Conservation (phyloP, 2,888 invertebrate species). For the Notocelia uddmanniana region DNA sequence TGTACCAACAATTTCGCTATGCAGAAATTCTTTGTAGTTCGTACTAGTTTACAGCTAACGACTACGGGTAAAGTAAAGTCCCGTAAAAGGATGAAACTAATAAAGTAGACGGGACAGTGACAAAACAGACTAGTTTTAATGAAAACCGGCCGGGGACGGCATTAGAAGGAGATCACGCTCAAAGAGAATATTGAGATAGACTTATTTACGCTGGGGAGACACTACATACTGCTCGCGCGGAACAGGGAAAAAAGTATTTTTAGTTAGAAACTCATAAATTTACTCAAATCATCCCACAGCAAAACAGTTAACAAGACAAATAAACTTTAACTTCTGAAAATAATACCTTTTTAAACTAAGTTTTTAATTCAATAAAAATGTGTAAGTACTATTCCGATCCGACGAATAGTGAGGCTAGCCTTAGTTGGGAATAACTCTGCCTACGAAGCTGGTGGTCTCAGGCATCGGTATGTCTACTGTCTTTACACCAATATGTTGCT, state of each 20-base stretch:
- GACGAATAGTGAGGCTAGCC: no score
- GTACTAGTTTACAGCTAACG: background rate
- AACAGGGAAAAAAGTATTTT: background rate
- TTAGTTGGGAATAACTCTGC: no score
- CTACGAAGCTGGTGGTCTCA: no score
- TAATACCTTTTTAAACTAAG: no score
- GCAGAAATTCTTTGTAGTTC: background rate
- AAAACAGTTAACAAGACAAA: background rate
- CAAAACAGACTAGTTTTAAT: constrained; percentile 44
- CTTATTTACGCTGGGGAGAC: constrained; percentile 45
- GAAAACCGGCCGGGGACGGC: constrained; percentile 41
- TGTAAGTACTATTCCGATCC: no score
- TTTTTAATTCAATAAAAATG: no score
- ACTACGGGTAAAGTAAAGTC: background rate
- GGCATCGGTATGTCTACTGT: no score
- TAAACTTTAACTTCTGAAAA: background rate
- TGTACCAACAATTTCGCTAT: background rate
- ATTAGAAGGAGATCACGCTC: constrained; percentile 48
- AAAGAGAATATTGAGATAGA: constrained; percentile 50
- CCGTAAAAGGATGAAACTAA: constrained; percentile 12
- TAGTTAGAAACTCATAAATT: no score
- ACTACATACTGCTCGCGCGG: constrained; percentile 24
- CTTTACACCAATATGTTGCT: no score
- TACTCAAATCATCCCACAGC: background rate
- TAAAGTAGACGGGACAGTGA: constrained; percentile 13